Conservation (phyloP, 2,797 vertebrate genomes). For the Melanotaenia parkinsoni region DNA sequence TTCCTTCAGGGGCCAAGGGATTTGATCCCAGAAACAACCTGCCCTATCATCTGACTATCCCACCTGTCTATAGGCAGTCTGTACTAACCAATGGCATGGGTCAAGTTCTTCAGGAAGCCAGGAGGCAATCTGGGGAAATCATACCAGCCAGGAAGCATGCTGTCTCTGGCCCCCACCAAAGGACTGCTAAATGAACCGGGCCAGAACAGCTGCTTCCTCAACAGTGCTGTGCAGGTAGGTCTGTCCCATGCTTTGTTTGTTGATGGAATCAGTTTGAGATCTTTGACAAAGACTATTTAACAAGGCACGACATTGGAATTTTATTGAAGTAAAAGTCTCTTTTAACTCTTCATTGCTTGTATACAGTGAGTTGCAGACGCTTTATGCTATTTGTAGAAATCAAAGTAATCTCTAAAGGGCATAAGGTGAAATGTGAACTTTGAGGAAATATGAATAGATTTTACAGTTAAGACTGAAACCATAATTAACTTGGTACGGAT, state of each 20-base stretch:
- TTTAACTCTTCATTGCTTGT: not conserved
- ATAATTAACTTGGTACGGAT: too few relatives aligned
- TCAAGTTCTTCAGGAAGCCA: conserved; percentile 92
- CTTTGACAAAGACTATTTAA: not conserved
- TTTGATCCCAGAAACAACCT: conserved; percentile 28
- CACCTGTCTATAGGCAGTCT: conserved; percentile 59
- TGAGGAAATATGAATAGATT: too few relatives aligned
- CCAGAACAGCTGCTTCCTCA: conserved; percentile 99
- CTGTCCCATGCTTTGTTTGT: not conserved
- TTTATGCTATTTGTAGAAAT: not conserved
- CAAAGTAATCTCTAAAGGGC: not conserved
- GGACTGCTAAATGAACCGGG: conserved; percentile 96
- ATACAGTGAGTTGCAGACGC: too few relatives aligned
- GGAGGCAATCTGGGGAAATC: conserved; percentile 93
- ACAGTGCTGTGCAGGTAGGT: conserved; percentile 97
- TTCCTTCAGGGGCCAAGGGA: conserved; percentile 29
- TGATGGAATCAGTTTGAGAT: not conserved
- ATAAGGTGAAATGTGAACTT: not conserved
- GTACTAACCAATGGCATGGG: conserved; percentile 93
- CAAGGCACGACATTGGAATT: too few relatives aligned
- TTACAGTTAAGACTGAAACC: too few relatives aligned
- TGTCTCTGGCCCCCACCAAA: conserved; percentile 97
- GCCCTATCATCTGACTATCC: conserved; percentile 32
- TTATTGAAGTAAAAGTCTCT: too few relatives aligned
- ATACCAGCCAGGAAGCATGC: conserved; percentile 95